Base-by-base conservation (phyloP, 2,797 vertebrate genomes). In the Lithobates sylvaticus region DNA sequence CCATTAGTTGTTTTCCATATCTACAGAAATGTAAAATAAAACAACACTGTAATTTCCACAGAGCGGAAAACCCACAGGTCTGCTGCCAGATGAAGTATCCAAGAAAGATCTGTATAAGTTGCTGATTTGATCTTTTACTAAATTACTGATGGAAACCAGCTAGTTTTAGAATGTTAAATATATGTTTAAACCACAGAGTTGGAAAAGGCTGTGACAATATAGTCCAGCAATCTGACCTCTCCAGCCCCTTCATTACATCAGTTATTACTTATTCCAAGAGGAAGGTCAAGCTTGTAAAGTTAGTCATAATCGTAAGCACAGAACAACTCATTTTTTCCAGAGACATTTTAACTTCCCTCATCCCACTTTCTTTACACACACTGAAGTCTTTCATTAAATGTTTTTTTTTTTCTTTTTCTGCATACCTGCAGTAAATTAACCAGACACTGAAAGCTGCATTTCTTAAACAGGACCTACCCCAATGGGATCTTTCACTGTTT, bases 181-280 rank as follows among this genome's bases (percentile, higher is more conserved):
- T 88, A 89, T 90, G 90, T 65, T 80, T 89, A 87, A 85, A 89
- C 91, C 91, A 90, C 90, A 91, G 84, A 15, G 72, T 42, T 88
- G 90, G 84, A 88, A 88, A 89, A 81, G 47, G 54, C 88, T 88
- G 80, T 90, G 91, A 92, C 88, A 90, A 88, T 89, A 91, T 89
- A 84, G 80, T 89, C 78, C 78, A 91, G 89, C 87, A 90, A 91
- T 91, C 89, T 90, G 86, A 89, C 88, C 89, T 84, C 88, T 78
- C 71, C 85, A 76, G 54, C 89, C 73, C 76, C 75, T 70, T 76
- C 69, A 90, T 92, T 92, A 92, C 89, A 84, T 91, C 91, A 93
- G 58, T 83, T 86, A 44, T 39, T 83, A 88, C 80, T 82, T 88
- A 90, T 90, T 90, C 72, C 32, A 89, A 86, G 81, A 87, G 84